These are phyloP conservation scores for Oryctolagus cuniculus DNA, from an alignment of 2,113 vertebrate genomes.

Conservation along the genomic window mOryCun1.1 NC_091443.1:79439001-79439500, in stretches of 20 bases:
- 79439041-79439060: not conserved
- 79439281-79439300: conserved; percentile 35
- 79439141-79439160: conserved; percentile 23
- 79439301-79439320: conserved; percentile 10
- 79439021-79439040: conserved; percentile 5
- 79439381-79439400: conserved; percentile 17
- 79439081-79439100: conserved; percentile 37
- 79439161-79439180: not conserved
- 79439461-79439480: too few species aligned
- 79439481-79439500: too few species aligned
- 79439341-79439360: conserved; percentile 6
- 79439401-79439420: not conserved
- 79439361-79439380: conserved; percentile 18
- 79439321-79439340: conserved; percentile 47
- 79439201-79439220: conserved; percentile 17
- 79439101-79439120: not conserved
- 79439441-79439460: too few species aligned
- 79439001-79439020: not conserved
- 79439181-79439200: conserved; percentile 22
- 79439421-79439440: not conserved
- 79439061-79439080: not conserved
- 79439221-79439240: conserved; percentile 3
- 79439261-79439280: not conserved
- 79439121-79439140: conserved; percentile 36
- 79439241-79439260: conserved; percentile 44